Base-by-base conservation (phyloP, 1,140 invertebrate species). In the Sweltsa coloradensis region DNA sequence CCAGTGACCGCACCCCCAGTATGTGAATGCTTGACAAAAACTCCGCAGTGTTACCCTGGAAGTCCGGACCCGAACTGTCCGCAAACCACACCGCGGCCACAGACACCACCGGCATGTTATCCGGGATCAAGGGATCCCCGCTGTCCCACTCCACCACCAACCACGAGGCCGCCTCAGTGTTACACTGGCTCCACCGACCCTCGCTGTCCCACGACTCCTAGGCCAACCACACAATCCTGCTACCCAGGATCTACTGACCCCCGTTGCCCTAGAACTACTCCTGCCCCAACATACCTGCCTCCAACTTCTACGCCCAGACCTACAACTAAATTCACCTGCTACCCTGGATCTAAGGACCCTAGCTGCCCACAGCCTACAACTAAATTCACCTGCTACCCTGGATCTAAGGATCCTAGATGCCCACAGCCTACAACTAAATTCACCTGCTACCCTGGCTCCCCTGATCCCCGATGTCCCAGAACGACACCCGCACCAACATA, bases 171-270 rank as follows among this genome's bases (percentile, higher is more conserved):
- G 5, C 36, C 34, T 13, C n/a, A 25, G 11, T 60, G 57, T 23
- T 57, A 48, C 43, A 55, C 57, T 26, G 61, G 62, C 5, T 61
- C 61, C 6, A 58, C 25, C 29, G 64, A 66, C 51, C 61, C 61
- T 26, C 56, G 62, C 45, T 67, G 65, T 55, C 60, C 62, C 14
- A 44, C 27, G 9, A 14, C 46, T n/a, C 23, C 43, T 31, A 11
- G 22, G 1, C 14, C 44, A 4, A 52, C 49, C 45, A 50, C 52
- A 53, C 59, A 53, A 54, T 40, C 60, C 4, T 64, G 52, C 51
- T 62, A 60, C 51, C 65, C 65, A 4, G 66, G 64, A n/a, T 60
- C 45, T 13, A 59, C 43, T 0, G 63, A 70, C 55, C 61, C 64
- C 6, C 55, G 57, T 26, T 67, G 64, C 42, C 18, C 31, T 21